Evolutionary conservation across 2,797 vertebrate species (phyloP).

Genomic region (Microctenopoma steveboyesi): DNA sequence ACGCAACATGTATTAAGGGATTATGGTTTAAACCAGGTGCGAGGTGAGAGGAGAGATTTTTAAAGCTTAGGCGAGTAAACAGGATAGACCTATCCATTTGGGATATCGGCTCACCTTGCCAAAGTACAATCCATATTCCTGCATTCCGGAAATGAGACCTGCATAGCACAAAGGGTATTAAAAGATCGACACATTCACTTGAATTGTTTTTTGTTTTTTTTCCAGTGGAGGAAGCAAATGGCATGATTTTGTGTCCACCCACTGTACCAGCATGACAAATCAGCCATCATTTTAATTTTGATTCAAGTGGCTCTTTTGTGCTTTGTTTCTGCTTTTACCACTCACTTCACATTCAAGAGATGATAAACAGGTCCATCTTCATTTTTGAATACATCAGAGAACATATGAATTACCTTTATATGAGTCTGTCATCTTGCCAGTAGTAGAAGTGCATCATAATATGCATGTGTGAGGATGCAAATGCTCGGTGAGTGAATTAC

Average conservation of each 20-base stretch:
- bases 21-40: conserved; percentile 75
- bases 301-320: conserved; percentile 52
- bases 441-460: conserved; percentile 30
- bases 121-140: conserved; percentile 63
- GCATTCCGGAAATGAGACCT: conserved; percentile 52
- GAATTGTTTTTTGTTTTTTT: conserved; percentile 37
- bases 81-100: conserved; percentile 60
- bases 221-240: conserved; percentile 24
- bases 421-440: conserved; percentile 44
- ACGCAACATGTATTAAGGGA: conserved; percentile 80
- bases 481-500: conserved; percentile 16
- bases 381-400: conserved; percentile 43
- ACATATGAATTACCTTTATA: conserved; percentile 46
- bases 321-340: conserved; percentile 34
- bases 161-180: conserved; percentile 61
- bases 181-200: conserved; percentile 42
- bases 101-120: conserved; percentile 65
- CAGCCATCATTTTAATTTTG: conserved; percentile 48
- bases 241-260: conserved; percentile 45
- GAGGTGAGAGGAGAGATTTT: conserved; percentile 73
- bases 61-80: conserved; percentile 70
- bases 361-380: conserved; percentile 20
- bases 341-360: conserved; percentile 48
- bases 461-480: conserved; percentile 11
- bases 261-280: conserved; percentile 49